Conservation (phyloP, 2,797 vertebrate genomes). For the Schizopygopsis pylzovi region DNA sequence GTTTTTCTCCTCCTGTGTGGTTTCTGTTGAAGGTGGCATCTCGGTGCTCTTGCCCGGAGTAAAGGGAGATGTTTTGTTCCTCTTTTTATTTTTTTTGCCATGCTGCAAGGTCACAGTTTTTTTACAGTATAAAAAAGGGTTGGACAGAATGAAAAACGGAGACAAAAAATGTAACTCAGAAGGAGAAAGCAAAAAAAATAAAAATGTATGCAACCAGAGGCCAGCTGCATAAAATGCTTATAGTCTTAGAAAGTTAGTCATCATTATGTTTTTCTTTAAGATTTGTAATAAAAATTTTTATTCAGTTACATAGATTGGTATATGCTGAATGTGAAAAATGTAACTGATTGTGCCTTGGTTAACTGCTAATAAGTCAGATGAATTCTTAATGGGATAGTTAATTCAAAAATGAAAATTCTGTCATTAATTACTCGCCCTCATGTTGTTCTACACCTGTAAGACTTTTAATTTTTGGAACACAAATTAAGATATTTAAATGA, state of each 20-base stretch:
- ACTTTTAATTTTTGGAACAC: no score
- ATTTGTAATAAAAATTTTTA: no score
- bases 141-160: background rate
- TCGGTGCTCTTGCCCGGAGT: constrained; percentile 33
- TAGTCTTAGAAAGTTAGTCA: no score
- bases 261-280: no score
- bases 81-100: constrained; percentile 44
- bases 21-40: constrained; percentile 46
- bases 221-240: no score
- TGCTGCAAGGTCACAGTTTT: constrained; percentile 79
- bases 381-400: background rate
- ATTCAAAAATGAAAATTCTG: background rate
- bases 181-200: background rate
- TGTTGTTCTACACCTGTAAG: no score
- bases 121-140: constrained; percentile 37
- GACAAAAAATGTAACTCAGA: background rate
- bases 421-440: background rate
- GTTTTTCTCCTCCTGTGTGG: constrained; percentile 53
- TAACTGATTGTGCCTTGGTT: no score
- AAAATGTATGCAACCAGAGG: no score
- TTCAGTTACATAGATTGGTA: background rate
- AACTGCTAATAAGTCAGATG: background rate
- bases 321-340: background rate
- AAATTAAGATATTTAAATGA: no score
- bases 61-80: constrained; percentile 23